These are phyloP conservation scores for Platysternon megacephalum DNA, from an alignment of 2,113 vertebrate genomes.

Conservation along the genomic window DNA sequence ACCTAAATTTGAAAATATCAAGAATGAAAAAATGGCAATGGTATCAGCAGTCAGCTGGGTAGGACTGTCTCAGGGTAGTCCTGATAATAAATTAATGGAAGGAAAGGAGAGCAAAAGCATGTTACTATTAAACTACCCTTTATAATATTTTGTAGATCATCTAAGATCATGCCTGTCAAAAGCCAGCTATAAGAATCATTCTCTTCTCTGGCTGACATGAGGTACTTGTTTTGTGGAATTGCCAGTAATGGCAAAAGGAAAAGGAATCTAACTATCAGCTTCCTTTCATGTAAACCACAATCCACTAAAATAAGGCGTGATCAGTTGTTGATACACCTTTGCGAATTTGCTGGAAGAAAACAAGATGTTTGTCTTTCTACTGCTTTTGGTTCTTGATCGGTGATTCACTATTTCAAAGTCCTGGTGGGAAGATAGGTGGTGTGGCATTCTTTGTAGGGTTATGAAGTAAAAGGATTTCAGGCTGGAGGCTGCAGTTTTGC, in stretches of 20 bases:
- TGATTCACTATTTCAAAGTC: neutral
- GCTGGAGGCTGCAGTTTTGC: neutral
- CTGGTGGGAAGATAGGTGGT: neutral
- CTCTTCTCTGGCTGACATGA: neutral
- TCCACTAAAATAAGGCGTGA: neutral
- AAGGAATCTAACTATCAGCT: neutral
- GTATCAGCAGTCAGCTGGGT: neutral
- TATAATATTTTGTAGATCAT: neutral
- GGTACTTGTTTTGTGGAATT: neutral
- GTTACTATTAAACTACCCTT: neutral
- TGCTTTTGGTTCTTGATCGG: fast-evolving
- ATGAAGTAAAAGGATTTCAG: neutral
- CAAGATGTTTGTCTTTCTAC: neutral
- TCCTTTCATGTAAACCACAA: neutral
- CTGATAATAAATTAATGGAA: neutral
- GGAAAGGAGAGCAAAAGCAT: neutral
- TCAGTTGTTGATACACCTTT: neutral
- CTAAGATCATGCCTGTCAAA: neutral
- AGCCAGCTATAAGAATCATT: neutral
- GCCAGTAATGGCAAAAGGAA: neutral
- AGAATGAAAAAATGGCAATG: neutral
- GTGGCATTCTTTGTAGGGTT: neutral
- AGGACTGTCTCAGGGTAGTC: neutral
- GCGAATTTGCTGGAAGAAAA: neutral
- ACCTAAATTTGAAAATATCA: neutral